Evolutionary conservation across 1,140 invertebrate genomes (phyloP).

Genomic region (Drosophila guanche): DNA sequence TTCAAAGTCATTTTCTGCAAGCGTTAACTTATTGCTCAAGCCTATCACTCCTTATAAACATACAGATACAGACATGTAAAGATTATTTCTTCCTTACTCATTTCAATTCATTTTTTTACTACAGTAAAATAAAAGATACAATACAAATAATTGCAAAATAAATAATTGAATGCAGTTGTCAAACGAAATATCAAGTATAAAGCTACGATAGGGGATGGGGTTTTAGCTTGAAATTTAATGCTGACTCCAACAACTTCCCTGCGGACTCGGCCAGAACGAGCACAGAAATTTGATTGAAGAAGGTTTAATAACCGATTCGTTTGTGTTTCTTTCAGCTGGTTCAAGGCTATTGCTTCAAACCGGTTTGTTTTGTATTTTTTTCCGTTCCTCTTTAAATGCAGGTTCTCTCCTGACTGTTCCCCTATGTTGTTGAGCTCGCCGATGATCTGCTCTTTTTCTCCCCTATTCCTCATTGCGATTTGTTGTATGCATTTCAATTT

Average conservation of each 20-base stretch:
- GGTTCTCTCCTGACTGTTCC: too few relatives aligned
- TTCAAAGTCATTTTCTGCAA: slow-evolving; percentile 66
- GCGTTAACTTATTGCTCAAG: slow-evolving; percentile 63
- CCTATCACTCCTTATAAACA: slow-evolving; percentile 20
- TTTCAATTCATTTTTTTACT: not conserved
- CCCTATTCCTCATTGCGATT: not conserved
- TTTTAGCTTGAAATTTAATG: not conserved
- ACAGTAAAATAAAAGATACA: not conserved
- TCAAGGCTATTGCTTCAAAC: slow-evolving; percentile 44
- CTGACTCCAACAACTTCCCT: not conserved
- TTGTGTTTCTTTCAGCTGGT: slow-evolving; percentile 4
- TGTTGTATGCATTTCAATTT: slow-evolving; percentile 35
- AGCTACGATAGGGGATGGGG: not conserved
- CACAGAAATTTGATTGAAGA: slow-evolving; percentile 17
- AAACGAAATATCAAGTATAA: not conserved
- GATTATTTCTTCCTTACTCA: not conserved
- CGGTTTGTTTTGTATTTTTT: slow-evolving; percentile 13
- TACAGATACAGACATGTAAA: slow-evolving; percentile 12
- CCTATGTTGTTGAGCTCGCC: too few relatives aligned
- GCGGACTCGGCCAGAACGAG: slow-evolving; percentile 14
- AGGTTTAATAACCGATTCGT: slow-evolving; percentile 35
- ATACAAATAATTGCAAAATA: not conserved
- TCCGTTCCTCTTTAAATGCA: not conserved
- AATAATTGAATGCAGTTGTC: slow-evolving; percentile 9
- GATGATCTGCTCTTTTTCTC: not conserved